phyloP scores from a whole-genome alignment of 2,888 invertebrate genomes.

The Anoplius nigerrimus region DNA sequence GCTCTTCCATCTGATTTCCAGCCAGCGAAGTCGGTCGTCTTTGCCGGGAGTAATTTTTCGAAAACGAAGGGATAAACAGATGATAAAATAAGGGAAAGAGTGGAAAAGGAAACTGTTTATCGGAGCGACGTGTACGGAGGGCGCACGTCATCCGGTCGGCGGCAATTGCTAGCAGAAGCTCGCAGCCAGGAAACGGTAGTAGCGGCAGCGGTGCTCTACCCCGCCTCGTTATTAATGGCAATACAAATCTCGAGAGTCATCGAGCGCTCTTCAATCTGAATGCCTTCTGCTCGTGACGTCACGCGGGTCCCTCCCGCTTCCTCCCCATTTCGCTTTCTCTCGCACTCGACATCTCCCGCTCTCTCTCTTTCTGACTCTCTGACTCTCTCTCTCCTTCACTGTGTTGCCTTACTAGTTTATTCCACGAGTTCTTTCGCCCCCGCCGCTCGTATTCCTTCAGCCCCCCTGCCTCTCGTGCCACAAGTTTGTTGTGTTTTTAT shows the following conservation, averaged over 20 bases:
- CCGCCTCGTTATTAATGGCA: constrained; percentile 73
- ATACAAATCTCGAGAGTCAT: constrained; percentile 75
- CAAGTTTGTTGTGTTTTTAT: constrained; percentile 70
- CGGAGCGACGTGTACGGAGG: constrained; percentile 18
- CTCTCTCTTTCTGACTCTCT: neutral
- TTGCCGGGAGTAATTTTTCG: too few species aligned
- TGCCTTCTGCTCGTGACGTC: constrained; percentile 75
- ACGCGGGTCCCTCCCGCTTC: constrained; percentile 50
- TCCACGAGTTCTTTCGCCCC: neutral
- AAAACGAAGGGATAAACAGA: too few species aligned
- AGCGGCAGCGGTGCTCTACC: constrained; percentile 50
- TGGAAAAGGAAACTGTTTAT: neutral
- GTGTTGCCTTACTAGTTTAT: constrained; percentile 10
- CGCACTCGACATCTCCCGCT: constrained; percentile 13
- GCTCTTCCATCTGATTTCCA: too few species aligned
- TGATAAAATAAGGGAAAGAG: too few species aligned
- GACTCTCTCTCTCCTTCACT: neutral
- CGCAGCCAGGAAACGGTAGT: neutral
- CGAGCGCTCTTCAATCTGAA: constrained; percentile 75
- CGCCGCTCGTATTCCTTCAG: constrained; percentile 2
- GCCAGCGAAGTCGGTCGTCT: too few species aligned
- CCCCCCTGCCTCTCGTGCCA: constrained; percentile 22
- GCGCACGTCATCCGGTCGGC: constrained; percentile 8
- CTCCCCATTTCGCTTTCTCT: constrained; percentile 31
- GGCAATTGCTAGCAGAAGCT: constrained; percentile 22